Percentiles rank a stretch among this genome's conserved stretches.
These are phyloP conservation scores for Silurus aristotelis DNA, from an alignment of 2,797 vertebrate genomes.

Conservation along the genomic window DNA sequence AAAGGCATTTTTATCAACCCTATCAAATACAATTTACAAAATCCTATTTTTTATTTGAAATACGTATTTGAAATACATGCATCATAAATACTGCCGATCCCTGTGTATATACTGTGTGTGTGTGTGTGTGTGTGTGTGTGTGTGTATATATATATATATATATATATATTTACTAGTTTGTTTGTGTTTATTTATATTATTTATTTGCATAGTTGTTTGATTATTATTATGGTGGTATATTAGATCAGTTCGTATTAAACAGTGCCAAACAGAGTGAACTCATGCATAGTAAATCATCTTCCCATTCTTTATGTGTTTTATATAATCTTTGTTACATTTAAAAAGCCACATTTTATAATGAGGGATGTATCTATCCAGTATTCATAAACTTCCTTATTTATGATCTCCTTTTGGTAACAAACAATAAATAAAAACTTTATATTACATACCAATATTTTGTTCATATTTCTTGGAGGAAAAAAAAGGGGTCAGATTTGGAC, in stretches of 20 bases:
- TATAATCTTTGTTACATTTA: slow-evolving; percentile 19
- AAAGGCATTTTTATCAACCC: too few relatives aligned
- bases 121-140: too few relatives aligned
- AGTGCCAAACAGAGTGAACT: slow-evolving; percentile 37
- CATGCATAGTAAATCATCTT: neutral
- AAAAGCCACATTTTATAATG: neutral
- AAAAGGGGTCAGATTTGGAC: neutral
- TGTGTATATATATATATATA: too few relatives aligned
- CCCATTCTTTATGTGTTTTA: neutral
- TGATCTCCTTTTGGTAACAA: slow-evolving; percentile 34
- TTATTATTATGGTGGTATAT: neutral
- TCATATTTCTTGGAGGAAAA: neutral
- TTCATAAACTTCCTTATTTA: neutral
- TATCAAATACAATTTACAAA: too few relatives aligned
- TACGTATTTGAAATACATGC: too few relatives aligned
- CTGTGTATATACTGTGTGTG: too few relatives aligned
- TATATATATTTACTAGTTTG: too few relatives aligned
- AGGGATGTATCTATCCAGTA: slow-evolving; percentile 19
- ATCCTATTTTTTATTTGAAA: too few relatives aligned
- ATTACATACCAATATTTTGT: slow-evolving; percentile 6
- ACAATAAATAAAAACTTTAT: slow-evolving; percentile 32
- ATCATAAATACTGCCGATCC: too few relatives aligned
- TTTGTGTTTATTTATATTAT: neutral
- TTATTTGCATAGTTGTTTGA: slow-evolving; percentile 12
- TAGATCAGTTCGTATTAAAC: neutral